Evolutionary conservation across 2,888 invertebrate species (phyloP).

Genomic region (Agrochola lota): DNA sequence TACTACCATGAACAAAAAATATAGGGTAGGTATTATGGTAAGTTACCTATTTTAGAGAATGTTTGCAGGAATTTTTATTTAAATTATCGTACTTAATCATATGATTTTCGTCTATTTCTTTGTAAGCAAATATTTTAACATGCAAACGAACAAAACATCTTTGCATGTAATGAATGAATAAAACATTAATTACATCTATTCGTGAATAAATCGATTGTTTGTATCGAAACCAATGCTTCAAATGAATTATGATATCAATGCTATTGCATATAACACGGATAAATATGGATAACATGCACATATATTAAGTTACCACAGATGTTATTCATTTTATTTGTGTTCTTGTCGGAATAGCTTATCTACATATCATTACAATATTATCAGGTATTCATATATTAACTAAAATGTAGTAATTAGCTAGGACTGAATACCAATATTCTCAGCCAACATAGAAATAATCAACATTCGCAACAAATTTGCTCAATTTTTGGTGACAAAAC

Average conservation of each 20-base stretch:
- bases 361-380: background rate
- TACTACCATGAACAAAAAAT: background rate
- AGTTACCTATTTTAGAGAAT: background rate
- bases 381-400: background rate
- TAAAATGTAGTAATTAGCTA: background rate
- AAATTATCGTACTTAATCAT: background rate
- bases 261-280: slow-evolving; percentile 40
- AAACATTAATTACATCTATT: slow-evolving; percentile 61
- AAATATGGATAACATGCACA: background rate
- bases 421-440: background rate
- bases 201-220: slow-evolving; percentile 70
- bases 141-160: slow-evolving; percentile 9
- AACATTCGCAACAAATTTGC: background rate
- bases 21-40: background rate
- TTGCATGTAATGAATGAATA: slow-evolving; percentile 24
- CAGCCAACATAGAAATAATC: background rate
- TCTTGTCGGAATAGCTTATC: background rate
- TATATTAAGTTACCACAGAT: background rate
- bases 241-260: slow-evolving; percentile 45
- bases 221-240: slow-evolving; percentile 57
- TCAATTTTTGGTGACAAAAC: background rate
- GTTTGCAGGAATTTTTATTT: background rate
- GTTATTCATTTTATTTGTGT: background rate
- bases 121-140: background rate
- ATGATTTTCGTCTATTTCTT: background rate